Conservation (phyloP, 2,888 invertebrate genomes). For the Gortyna flavago region DNA sequence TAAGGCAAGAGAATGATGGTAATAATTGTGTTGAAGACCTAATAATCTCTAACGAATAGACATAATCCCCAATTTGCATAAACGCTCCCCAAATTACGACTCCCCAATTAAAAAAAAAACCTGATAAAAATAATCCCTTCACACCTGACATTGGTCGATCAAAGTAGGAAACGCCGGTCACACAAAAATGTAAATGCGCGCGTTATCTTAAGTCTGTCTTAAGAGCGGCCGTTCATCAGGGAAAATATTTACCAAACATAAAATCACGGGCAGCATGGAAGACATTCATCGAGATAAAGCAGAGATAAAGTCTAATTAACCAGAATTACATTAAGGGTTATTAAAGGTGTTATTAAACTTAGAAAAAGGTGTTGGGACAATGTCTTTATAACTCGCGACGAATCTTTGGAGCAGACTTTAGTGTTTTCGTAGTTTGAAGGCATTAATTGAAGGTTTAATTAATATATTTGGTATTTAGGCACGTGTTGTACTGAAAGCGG, state of each 20-base stretch:
- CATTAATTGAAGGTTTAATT: slow-evolving; percentile 50
- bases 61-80: slow-evolving; percentile 65
- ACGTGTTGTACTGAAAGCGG: background rate
- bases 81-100: slow-evolving; percentile 62
- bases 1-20: background rate
- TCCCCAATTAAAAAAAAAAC: background rate
- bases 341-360: slow-evolving; percentile 73
- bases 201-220: slow-evolving; percentile 74
- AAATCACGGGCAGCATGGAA: slow-evolving; percentile 77
- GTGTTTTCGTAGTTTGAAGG: slow-evolving; percentile 22
- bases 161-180: slow-evolving; percentile 69
- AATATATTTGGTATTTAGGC: slow-evolving; percentile 15
- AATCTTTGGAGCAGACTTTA: slow-evolving; percentile 41
- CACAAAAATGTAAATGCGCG: slow-evolving; percentile 75
- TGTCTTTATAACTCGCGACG: slow-evolving; percentile 47
- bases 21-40: background rate
- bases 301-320: slow-evolving; percentile 86
- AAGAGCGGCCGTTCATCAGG: slow-evolving; percentile 76
- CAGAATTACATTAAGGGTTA: slow-evolving; percentile 77
- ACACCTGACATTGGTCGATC: slow-evolving; percentile 66
- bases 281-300: slow-evolving; percentile 80
- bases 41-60: background rate
- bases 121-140: slow-evolving; percentile 71
- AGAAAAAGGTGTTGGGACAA: slow-evolving; percentile 61
- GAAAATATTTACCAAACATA: slow-evolving; percentile 87